These are phyloP conservation scores for Mallotus villosus DNA, from an alignment of 2,797 vertebrate species.

Conservation along the genomic window DNA sequence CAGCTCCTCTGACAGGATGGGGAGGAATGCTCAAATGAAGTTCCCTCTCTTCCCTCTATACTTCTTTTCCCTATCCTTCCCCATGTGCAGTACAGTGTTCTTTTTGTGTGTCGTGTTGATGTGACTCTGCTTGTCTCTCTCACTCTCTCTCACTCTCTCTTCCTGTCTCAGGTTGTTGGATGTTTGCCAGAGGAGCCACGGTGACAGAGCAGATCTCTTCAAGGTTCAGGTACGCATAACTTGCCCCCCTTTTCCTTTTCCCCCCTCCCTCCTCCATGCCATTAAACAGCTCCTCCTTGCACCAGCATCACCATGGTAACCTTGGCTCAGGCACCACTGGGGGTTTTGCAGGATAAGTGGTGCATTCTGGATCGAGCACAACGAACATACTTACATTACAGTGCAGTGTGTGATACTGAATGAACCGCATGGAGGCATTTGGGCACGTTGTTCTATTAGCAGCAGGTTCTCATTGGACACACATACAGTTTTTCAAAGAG, in stretches of 20 bases:
- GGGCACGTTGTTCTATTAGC: not conserved
- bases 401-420: not conserved
- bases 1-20: not conserved
- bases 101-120: no score
- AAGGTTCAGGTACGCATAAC: conserved; percentile 76
- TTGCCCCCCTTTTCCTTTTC: not conserved
- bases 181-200: conserved; percentile 79
- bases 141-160: not conserved
- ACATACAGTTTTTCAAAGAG: no score
- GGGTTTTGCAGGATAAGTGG: not conserved
- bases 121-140: not conserved
- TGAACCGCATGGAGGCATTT: not conserved
- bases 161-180: conserved; percentile 79
- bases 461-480: no score
- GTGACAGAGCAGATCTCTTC: conserved; percentile 81
- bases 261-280: conserved; percentile 23
- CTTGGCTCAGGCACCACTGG: conserved; percentile 3
- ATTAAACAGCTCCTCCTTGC: conserved; percentile 19
- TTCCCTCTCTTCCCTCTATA: not conserved
- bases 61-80: not conserved
- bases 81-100: not conserved
- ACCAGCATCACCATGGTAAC: conserved; percentile 6
- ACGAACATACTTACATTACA: no score
- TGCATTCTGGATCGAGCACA: not conserved
- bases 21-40: not conserved